A percentile compares a stretch with the other conserved stretches of the same genome.
These are phyloP conservation scores for Phocoena sinus DNA, from an alignment of 2,113 vertebrate species.

Conservation along the genomic window DNA sequence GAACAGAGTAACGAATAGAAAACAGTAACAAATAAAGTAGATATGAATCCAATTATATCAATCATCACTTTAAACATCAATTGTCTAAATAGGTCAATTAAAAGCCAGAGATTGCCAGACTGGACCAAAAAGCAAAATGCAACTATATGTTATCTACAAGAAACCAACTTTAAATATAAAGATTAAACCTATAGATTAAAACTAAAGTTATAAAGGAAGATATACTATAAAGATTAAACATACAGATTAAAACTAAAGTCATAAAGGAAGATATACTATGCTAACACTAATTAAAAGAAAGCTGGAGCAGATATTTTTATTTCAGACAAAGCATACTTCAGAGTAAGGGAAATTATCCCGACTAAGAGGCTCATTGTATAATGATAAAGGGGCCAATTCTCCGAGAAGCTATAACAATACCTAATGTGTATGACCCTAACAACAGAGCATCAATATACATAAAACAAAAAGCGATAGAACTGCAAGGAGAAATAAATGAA, in stretches of 20 bases:
- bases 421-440: background rate
- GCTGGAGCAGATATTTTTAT: background rate
- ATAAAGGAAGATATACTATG: background rate
- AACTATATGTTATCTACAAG: background rate
- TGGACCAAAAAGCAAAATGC: background rate
- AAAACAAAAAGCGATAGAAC: background rate
- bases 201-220: too few species aligned
- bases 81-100: background rate
- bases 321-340: background rate
- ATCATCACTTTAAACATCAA: background rate
- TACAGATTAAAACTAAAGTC: background rate
- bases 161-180: background rate
- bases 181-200: background rate
- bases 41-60: background rate
- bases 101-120: background rate
- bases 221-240: too few species aligned
- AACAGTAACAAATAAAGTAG: background rate
- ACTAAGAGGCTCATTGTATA: background rate
- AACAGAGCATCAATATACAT: background rate
- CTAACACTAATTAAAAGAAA: background rate
- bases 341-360: too few species aligned
- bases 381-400: background rate
- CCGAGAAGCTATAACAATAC: background rate
- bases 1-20: background rate
- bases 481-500: background rate